Base-by-base conservation (phyloP, 1,140 invertebrate species). In the Asobara japonica region DNA sequence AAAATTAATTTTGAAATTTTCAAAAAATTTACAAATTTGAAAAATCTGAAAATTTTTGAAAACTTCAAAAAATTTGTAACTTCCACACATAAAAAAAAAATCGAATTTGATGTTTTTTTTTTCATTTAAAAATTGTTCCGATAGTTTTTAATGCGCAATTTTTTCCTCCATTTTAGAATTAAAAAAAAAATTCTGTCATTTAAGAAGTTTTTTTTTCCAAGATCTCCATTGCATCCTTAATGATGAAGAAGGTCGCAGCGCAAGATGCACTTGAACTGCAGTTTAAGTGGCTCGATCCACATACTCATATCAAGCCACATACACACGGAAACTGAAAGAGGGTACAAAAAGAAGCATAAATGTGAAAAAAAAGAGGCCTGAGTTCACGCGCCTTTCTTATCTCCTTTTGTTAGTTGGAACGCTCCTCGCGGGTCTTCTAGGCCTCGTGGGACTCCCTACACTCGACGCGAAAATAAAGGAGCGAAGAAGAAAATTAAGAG, bases 301-400 rank as follows among this genome's bases (percentile, higher is more conserved):
- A 45, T 45, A 45, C 41, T 45, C 41, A 45, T 45, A 45, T 45
- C 41, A 16, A 45, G 18, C 41, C 41, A 16, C 41, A 45, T 16
- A 13, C 13, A 45, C 41, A 45, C 18, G 18, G 6, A 65, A 27
- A n/a, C 18, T 69, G 67, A 75, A 62, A 62, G 73, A 72, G 77
- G 71, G 60, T 31, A 65, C 64, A 65, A 36, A 64, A 29, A 30
- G 31, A 8, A 36, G 65, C 60, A 68, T 3, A 69, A 74, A 72
- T 65, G 66, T 69, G 73, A 66, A 72, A 48, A 72, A 77, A 72
- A 31, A 71, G 25, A 10, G 18, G 4, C 51, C 13, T 3, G 51
- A 56, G 51, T 56, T 56, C 51, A 56, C 51, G 51, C 51, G 51
- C 51, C 18, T 56, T 56, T 56, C 51, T 56, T 56, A 56, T 56